Evolutionary conservation across 2,888 invertebrate species (phyloP), one percentile per base, ranked within the genome.

Genomic region (Drosophila colorata): DNA sequence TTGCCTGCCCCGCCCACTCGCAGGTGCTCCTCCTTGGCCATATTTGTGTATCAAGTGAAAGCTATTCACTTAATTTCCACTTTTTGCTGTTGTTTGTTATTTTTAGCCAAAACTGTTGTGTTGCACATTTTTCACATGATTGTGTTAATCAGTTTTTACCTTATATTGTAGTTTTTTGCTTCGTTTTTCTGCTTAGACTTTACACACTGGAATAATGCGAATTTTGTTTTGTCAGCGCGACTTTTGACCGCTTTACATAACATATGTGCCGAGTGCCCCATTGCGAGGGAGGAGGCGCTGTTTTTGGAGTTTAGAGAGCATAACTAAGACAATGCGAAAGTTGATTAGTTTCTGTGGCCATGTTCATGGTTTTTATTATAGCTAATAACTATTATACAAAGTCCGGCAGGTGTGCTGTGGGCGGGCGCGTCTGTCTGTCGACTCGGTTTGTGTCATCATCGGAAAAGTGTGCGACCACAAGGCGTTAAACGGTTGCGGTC

Each of bases 61-160:
- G 83, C 87, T 63, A 69, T 78, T 70, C 69, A 79, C 77, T 74
- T 79, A 72, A 77, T 82, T 79, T 87, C 69, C 84, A 70, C 61
- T 56, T 53, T 65, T 80, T 77, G 65, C 65, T 55, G 65, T 58
- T 69, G 67, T 67, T 65, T 72, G 53, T 49, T 76, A 69, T 78
- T 80, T 80, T 69, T 78, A 46, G 78, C 63, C 69, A 65, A 65
- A 79, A 71, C 57, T 78, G 64, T 68, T 66, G 65, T 58, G 48
- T 57, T 75, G 84, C 84, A 78, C 80, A 83, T 73, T 83, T 88
- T 88, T 84, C 84, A 80, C 87, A 84, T 78, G 74, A 80, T 88
- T 87, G 88, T 88, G 88, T 78, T 84, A 84, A 84, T 88, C 63
- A 80, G 67, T 74, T 67, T 69, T 61, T 69, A 35, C 59, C 56